Conservation (phyloP, 2,888 invertebrate genomes). For the Eupeodes latifasciatus region DNA sequence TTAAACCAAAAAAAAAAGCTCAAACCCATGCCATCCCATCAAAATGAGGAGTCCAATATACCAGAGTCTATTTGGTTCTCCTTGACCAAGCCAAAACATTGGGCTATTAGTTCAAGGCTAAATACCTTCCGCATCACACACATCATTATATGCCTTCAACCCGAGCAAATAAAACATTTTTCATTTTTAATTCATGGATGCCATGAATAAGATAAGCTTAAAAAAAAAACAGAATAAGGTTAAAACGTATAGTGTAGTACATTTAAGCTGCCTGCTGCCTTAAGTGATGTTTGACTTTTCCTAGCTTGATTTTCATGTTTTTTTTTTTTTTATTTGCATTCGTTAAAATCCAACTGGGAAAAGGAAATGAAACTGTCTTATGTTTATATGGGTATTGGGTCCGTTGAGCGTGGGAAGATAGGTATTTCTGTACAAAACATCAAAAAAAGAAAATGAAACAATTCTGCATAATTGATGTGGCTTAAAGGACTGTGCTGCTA, state of each 20-base stretch:
- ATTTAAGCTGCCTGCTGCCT: neutral
- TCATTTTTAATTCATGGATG: constrained; percentile 65
- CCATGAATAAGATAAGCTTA: constrained; percentile 10
- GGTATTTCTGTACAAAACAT: neutral
- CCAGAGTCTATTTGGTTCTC: neutral
- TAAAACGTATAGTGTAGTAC: neutral
- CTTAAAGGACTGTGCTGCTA: constrained; percentile 39
- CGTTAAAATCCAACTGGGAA: constrained; percentile 45
- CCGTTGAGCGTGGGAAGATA: constrained; percentile 1
- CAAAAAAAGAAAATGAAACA: constrained; percentile 11
- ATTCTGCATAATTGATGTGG: constrained; percentile 60
- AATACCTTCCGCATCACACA: constrained; percentile 62
- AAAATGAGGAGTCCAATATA: no score
- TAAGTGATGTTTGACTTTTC: neutral
- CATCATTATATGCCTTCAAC: constrained; percentile 63
- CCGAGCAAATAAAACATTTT: constrained; percentile 69
- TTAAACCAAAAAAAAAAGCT: neutral
- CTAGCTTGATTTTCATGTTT: neutral
- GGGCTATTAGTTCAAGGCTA: constrained; percentile 68
- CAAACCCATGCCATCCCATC: no score
- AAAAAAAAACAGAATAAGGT: constrained; percentile 5
- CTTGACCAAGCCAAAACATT: constrained; percentile 21
- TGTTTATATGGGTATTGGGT: no score
- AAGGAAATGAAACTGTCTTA: constrained; percentile 39
- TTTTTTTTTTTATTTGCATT: constrained; percentile 15